phyloP scores from a whole-genome alignment of 2,888 invertebrate genomes.

The Netelia fuscicornis region DNA sequence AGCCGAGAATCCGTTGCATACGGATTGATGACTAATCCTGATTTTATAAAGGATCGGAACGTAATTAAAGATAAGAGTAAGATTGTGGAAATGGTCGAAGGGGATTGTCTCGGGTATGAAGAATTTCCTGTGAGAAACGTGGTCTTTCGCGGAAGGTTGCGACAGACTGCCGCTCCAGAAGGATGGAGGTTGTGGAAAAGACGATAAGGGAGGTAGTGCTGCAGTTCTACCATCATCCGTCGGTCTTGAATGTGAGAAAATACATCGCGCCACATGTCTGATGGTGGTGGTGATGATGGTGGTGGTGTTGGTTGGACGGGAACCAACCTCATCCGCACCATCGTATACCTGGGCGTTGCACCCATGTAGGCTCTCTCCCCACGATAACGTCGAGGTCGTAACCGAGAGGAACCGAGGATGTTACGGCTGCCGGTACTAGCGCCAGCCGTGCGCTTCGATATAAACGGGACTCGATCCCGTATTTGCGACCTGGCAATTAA shows the following conservation, averaged over 20 bases:
- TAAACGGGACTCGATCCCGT: slow-evolving; percentile 77
- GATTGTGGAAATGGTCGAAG: too few relatives aligned
- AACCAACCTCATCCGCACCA: slow-evolving; percentile 44
- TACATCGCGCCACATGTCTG: slow-evolving; percentile 38
- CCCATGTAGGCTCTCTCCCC: slow-evolving; percentile 57
- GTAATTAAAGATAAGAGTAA: too few relatives aligned
- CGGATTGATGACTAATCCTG: too few relatives aligned
- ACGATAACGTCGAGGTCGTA: slow-evolving; percentile 66
- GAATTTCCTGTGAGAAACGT: too few relatives aligned
- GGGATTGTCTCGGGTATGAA: too few relatives aligned
- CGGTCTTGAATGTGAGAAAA: slow-evolving; percentile 30
- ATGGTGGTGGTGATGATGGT: not conserved
- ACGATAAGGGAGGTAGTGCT: slow-evolving; percentile 31
- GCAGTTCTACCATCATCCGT: slow-evolving; percentile 36
- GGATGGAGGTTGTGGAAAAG: not conserved
- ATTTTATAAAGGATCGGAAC: too few relatives aligned
- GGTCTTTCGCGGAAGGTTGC: too few relatives aligned
- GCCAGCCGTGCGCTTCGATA: slow-evolving; percentile 71
- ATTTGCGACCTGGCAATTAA: slow-evolving; percentile 81
- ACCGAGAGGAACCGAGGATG: slow-evolving; percentile 59
- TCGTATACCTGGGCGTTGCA: slow-evolving; percentile 43
- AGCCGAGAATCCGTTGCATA: too few relatives aligned
- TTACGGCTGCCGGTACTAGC: slow-evolving; percentile 69
- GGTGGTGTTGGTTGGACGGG: slow-evolving; percentile 39
- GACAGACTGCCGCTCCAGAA: too few relatives aligned